phyloP scores from a whole-genome alignment of 1,140 invertebrate genomes.

The Bombus breviceps region DNA sequence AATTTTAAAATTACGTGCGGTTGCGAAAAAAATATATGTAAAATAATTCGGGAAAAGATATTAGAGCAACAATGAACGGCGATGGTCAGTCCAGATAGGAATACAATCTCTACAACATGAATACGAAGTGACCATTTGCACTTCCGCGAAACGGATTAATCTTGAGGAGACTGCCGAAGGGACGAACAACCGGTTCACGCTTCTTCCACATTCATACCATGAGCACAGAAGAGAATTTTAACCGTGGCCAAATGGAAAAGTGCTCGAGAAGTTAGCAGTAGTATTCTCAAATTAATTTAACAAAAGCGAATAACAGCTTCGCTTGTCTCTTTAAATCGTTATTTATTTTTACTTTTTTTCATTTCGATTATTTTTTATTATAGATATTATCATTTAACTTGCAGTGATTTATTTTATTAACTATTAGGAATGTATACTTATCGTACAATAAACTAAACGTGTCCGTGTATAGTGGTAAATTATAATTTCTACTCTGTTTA shows the following conservation, averaged over 20 bases:
- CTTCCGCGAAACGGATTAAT: slow-evolving; percentile 68
- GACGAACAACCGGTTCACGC: slow-evolving; percentile 59
- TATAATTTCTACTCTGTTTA: background rate
- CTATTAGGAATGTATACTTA: no score
- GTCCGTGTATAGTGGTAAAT: background rate
- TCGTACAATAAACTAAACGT: no score
- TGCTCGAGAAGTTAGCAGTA: background rate
- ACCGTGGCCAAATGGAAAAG: background rate
- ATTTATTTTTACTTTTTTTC: no score
- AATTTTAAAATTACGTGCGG: background rate
- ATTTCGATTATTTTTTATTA: background rate
- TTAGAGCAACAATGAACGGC: slow-evolving; percentile 18
- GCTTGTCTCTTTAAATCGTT: background rate
- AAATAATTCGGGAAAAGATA: background rate
- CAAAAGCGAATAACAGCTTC: background rate
- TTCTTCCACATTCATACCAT: slow-evolving; percentile 34
- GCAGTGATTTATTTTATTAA: no score
- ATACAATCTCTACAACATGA: slow-evolving; percentile 28
- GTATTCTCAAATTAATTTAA: slow-evolving; percentile 9
- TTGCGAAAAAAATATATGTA: background rate
- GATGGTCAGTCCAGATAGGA: slow-evolving; percentile 37
- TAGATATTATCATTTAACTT: background rate
- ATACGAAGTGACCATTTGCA: slow-evolving; percentile 61
- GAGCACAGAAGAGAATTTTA: slow-evolving; percentile 10
- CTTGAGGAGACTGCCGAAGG: slow-evolving; percentile 58